Conservation (phyloP, 2,888 invertebrate species). For the Oasisia sp. region DNA sequence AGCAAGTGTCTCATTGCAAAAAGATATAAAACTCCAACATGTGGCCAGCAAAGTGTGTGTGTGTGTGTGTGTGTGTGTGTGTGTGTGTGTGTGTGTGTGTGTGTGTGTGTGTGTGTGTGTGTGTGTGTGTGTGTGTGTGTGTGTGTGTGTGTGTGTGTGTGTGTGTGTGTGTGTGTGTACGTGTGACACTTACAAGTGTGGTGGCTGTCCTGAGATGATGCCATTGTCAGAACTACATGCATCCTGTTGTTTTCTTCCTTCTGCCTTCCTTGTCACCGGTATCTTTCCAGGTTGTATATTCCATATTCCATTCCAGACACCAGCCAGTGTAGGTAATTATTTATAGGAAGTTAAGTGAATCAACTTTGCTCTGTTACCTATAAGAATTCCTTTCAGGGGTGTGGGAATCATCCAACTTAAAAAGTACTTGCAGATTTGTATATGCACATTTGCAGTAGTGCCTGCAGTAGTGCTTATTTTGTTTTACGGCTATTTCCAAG, state of each 20-base stretch:
- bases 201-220: neutral
- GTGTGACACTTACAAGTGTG: neutral
- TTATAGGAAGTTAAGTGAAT: too few species aligned
- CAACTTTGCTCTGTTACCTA: too few species aligned
- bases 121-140: neutral
- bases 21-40: neutral
- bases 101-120: neutral
- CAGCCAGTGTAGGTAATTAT: neutral
- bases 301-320: neutral
- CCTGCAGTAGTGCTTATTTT: too few species aligned
- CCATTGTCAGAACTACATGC: neutral
- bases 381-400: too few species aligned
- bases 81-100: neutral
- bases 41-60: neutral
- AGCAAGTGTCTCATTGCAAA: neutral
- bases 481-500: too few species aligned
- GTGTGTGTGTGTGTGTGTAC: neutral
- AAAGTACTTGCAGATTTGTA: too few species aligned
- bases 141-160: neutral
- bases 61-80: neutral
- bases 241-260: neutral
- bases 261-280: neutral
- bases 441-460: too few species aligned
- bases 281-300: neutral
- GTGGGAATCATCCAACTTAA: too few species aligned